phyloP scores from a whole-genome alignment of 1,140 invertebrate species.

The Andricus grossulariae region DNA sequence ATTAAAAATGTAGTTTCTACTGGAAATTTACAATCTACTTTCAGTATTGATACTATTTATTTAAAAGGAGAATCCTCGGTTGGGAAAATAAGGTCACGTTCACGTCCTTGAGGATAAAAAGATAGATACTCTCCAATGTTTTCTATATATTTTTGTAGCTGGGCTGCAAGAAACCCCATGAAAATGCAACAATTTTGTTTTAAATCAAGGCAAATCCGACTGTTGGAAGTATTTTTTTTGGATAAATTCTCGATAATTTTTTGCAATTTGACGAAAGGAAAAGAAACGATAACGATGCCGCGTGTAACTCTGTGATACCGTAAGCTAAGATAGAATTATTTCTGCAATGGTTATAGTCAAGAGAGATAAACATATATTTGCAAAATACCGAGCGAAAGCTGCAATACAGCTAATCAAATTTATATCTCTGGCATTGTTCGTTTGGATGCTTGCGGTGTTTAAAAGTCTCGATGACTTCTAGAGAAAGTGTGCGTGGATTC shows the following conservation, averaged over 20 bases:
- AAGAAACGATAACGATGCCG: conserved; percentile 60
- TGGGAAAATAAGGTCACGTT: conserved; percentile 14
- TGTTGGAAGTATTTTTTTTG: neutral
- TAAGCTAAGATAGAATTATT: conserved; percentile 74
- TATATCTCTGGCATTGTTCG: no score
- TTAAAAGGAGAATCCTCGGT: neutral
- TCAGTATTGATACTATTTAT: no score
- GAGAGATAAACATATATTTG: conserved; percentile 28
- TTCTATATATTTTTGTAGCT: conserved; percentile 2
- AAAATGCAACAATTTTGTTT: conserved; percentile 21
- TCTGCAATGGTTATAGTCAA: conserved; percentile 58
- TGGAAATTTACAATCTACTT: no score
- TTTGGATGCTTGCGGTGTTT: no score
- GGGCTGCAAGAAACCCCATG: conserved; percentile 12
- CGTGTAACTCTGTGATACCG: conserved; percentile 74
- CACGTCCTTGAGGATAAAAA: conserved; percentile 35
- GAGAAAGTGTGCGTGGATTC: neutral
- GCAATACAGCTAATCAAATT: neutral
- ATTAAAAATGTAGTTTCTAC: neutral
- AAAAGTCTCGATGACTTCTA: no score
- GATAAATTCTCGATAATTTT: neutral
- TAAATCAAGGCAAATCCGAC: neutral
- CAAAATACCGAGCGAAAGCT: conserved; percentile 23
- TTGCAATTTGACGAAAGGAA: conserved; percentile 42
- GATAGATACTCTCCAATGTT: conserved; percentile 29